phyloP scores from a whole-genome alignment of 2,888 invertebrate species.

The Callinectes sapidus region DNA sequence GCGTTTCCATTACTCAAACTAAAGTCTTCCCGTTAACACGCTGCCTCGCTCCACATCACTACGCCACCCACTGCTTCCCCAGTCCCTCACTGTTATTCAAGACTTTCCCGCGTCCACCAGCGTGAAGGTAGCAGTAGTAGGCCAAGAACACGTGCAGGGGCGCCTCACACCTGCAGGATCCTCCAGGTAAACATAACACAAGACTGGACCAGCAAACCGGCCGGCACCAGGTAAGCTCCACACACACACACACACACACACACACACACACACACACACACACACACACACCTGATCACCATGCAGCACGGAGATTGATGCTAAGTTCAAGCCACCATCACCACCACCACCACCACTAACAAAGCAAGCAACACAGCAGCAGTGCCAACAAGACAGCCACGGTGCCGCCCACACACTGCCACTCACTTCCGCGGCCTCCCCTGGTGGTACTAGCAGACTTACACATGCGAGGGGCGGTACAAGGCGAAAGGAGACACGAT shows the following conservation, averaged over 20 bases:
- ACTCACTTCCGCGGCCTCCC: constrained; percentile 24
- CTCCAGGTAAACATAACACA: neutral
- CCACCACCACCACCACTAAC: neutral
- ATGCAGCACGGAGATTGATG: neutral
- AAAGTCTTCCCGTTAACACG: neutral
- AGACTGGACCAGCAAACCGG: neutral
- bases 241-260: too few relatives aligned
- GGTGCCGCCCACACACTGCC: neutral
- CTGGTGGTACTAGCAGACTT: neutral
- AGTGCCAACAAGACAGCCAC: neutral
- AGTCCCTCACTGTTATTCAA: neutral
- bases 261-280: constrained; percentile 8
- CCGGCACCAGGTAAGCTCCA: neutral
- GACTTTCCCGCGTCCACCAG: neutral
- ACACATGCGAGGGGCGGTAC: neutral
- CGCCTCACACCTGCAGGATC: neutral
- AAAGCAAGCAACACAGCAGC: neutral
- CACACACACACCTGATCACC: constrained; percentile 21
- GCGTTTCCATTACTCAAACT: too few relatives aligned
- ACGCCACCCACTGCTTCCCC: neutral
- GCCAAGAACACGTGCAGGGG: neutral
- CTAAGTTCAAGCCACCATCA: neutral
- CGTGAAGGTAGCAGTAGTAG: neutral
- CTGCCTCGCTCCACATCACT: neutral
- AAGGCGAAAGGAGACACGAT: neutral